Conservation (phyloP, 2,888 invertebrate genomes). For the Litoditis marina region DNA sequence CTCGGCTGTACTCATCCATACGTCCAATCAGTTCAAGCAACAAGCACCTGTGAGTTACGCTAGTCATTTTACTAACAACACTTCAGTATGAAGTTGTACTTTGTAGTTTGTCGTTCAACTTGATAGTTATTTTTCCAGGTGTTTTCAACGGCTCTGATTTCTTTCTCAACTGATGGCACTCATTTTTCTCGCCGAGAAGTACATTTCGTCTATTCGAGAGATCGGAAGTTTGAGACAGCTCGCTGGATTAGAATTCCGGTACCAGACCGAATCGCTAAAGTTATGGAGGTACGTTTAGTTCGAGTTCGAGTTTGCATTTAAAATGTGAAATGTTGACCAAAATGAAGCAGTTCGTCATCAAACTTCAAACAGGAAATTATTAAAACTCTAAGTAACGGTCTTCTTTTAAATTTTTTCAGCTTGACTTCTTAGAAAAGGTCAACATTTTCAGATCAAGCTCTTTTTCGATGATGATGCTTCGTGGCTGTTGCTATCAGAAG, state of each 20-base stretch:
- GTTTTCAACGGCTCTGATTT: constrained; percentile 28
- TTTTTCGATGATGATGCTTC: constrained; percentile 36
- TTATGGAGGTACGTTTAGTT: constrained; percentile 71
- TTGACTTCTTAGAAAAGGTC: not conserved
- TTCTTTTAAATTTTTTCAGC: not conserved
- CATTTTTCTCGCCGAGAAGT: constrained; percentile 36
- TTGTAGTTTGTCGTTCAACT: no score
- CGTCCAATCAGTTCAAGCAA: constrained; percentile 71
- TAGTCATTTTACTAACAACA: not conserved
- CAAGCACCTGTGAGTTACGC: constrained; percentile 20
- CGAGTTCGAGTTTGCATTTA: not conserved
- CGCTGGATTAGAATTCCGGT: constrained; percentile 79
- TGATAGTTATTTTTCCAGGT: constrained; percentile 20
- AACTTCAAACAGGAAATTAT: not conserved
- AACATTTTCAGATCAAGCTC: constrained; percentile 30
- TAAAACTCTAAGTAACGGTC: not conserved
- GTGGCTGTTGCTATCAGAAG: constrained; percentile 56
- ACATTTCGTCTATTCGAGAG: constrained; percentile 38
- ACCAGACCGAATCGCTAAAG: constrained; percentile 77
- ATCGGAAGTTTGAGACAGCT: constrained; percentile 64
- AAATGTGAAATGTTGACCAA: no score
- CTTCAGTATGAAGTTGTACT: no score
- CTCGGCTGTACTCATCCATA: constrained; percentile 76
- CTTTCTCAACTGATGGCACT: constrained; percentile 33
- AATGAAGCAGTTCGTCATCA: no score